Conservation (phyloP, 64 coral and sea anemone species). For the Hydrozoanthus tunicans region DNA sequence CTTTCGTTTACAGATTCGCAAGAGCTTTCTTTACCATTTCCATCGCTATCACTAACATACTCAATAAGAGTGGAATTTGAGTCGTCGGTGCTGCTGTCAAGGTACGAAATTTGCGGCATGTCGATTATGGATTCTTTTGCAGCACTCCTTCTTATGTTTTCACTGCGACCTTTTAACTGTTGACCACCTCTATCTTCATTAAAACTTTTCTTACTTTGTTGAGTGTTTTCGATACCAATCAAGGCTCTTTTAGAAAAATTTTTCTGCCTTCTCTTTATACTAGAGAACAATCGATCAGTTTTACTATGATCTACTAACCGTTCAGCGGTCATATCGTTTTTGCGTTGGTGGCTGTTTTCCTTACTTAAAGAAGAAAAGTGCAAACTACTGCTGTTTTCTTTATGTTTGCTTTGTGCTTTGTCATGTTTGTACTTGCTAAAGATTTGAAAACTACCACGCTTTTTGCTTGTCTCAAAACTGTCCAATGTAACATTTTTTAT, state of each 20-base stretch:
- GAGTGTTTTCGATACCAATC: neutral
- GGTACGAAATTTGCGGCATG: neutral
- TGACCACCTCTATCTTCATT: neutral
- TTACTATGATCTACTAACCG: neutral
- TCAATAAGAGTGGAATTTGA: slow-evolving; percentile 9
- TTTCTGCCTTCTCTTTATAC: no score
- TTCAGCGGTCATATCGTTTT: neutral
- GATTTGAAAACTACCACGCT: neutral
- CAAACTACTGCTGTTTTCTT: neutral
- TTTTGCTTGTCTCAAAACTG: neutral
- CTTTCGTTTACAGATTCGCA: neutral
- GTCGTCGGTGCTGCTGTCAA: neutral
- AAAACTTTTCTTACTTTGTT: neutral
- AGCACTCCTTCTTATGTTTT: neutral
- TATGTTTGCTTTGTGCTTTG: neutral
- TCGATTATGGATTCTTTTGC: neutral
- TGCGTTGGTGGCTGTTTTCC: neutral
- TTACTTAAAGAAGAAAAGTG: neutral
- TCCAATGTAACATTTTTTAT: neutral
- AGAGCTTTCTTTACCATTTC: neutral
- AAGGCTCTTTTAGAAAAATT: neutral
- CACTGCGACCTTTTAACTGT: neutral
- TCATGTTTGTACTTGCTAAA: neutral
- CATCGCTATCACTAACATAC: neutral
- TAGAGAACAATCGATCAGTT: neutral